Conservation (phyloP, 2,888 invertebrate genomes). For the Sesia apiformis region DNA sequence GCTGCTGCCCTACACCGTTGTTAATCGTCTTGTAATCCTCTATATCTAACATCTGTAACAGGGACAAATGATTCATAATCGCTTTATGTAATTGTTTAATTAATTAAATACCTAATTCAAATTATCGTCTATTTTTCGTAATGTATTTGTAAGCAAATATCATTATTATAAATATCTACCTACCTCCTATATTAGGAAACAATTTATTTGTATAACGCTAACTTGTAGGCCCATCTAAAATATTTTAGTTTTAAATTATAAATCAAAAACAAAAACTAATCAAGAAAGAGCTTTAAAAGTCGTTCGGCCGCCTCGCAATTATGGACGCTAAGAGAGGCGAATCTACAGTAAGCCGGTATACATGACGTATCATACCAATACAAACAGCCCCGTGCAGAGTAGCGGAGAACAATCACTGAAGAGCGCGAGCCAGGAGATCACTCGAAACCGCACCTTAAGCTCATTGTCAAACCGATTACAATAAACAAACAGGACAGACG, state of each 20-base stretch:
- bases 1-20: slow-evolving; percentile 6
- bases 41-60: not conserved
- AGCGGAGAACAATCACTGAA: slow-evolving; percentile 61
- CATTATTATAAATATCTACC: too few species aligned
- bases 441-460: slow-evolving; percentile 75
- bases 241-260: not conserved
- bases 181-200: too few species aligned
- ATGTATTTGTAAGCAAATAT: too few species aligned
- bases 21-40: slow-evolving; percentile 6
- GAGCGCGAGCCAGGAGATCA: slow-evolving; percentile 60
- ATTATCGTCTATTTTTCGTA: too few species aligned
- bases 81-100: too few species aligned
- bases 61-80: not conserved
- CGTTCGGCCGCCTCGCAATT: slow-evolving; percentile 64
- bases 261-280: slow-evolving; percentile 16
- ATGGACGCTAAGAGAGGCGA: slow-evolving; percentile 69
- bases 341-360: slow-evolving; percentile 69
- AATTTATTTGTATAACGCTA: too few species aligned
- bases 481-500: slow-evolving; percentile 75
- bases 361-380: slow-evolving; percentile 70
- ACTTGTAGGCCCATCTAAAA: not conserved
- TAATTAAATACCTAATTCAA: too few species aligned
- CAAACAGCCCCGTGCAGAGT: slow-evolving; percentile 51
- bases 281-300: slow-evolving; percentile 55
- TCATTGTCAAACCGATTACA: slow-evolving; percentile 75